phyloP scores from a whole-genome alignment of 2,113 vertebrate species.

The Odocoileus virginianus region DNA sequence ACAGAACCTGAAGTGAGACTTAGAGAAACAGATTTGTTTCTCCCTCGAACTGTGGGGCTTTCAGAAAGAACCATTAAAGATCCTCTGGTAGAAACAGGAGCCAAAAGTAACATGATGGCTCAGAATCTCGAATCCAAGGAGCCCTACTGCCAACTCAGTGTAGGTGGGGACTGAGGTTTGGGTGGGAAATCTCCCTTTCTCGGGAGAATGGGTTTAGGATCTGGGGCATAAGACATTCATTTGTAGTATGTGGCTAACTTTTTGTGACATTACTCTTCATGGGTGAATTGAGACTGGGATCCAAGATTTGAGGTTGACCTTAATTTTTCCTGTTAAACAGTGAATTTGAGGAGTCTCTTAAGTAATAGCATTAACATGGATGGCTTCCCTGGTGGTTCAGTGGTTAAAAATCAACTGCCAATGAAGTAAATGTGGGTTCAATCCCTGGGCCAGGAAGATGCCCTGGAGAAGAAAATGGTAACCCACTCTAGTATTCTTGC shows the following conservation, averaged over 20 bases:
- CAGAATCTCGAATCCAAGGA: not conserved
- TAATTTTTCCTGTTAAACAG: not conserved
- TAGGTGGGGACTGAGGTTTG: accelerated
- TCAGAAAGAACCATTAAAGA: not conserved
- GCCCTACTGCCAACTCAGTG: not conserved
- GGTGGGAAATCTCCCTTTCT: not conserved
- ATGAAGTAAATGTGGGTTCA: not conserved
- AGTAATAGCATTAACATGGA: not conserved
- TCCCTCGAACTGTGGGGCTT: not conserved
- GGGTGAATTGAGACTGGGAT: accelerated
- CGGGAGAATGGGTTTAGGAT: not conserved
- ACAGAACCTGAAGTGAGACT: not conserved
- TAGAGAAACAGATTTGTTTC: not conserved
- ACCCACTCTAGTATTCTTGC: not conserved
- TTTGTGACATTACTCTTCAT: not conserved
- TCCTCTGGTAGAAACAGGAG: accelerated
- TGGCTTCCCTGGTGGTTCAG: not conserved
- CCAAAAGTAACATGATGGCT: not conserved
- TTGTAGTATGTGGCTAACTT: not conserved
- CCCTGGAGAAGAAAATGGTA: not conserved
- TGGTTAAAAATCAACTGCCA: not conserved
- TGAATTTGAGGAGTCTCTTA: not conserved
- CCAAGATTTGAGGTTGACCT: not conserved
- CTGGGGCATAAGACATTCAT: accelerated
- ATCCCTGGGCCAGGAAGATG: not conserved